A percentile compares a stretch with the other conserved stretches of the same genome.
These are phyloP conservation scores for Dusona sp. DNA, from an alignment of 2,888 invertebrate genomes.

Conservation along the genomic window DNA sequence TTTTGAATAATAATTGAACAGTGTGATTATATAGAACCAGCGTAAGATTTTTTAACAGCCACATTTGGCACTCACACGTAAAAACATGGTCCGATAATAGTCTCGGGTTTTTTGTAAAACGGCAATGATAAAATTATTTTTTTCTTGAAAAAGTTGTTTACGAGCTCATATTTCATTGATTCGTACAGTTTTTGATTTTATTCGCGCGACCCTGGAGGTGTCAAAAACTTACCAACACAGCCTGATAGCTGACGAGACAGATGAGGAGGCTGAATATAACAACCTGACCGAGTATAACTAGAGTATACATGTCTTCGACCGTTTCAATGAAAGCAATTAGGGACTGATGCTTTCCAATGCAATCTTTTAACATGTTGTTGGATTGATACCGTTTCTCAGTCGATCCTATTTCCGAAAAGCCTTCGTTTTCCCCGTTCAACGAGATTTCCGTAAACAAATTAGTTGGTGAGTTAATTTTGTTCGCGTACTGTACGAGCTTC, in stretches of 20 bases:
- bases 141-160: background rate
- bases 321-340: conserved; percentile 68
- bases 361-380: conserved; percentile 56
- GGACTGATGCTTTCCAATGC: conserved; percentile 66
- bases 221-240: conserved; percentile 71
- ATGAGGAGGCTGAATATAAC: conserved; percentile 70
- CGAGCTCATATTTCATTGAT: background rate
- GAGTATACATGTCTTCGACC: conserved; percentile 68
- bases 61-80: background rate
- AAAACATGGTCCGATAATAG: background rate
- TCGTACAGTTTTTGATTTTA: no score
- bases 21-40: background rate
- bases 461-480: background rate
- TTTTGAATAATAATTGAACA: background rate
- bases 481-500: conserved; percentile 45
- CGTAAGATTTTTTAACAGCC: no score
- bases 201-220: background rate
- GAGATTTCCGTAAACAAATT: conserved; percentile 25
- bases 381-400: background rate
- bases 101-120: background rate
- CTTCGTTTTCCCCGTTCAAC: background rate
- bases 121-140: background rate
- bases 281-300: conserved; percentile 71
- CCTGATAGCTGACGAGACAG: conserved; percentile 73
- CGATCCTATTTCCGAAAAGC: background rate